Evolutionary conservation across 2,888 invertebrate species (phyloP).

Genomic region (Yponomeuta malinellus): DNA sequence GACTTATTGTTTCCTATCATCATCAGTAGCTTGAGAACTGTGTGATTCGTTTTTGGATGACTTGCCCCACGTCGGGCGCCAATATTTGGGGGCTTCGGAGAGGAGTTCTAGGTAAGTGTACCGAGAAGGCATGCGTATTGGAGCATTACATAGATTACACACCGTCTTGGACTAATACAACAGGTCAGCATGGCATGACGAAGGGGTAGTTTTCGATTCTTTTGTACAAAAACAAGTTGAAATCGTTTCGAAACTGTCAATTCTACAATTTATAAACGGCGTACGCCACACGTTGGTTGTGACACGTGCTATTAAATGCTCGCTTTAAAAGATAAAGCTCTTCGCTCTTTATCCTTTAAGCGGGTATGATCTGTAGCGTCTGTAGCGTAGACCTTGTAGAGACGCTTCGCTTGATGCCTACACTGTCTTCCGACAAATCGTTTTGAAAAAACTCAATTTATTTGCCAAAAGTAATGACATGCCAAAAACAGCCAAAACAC

Average conservation of each 20-base stretch:
- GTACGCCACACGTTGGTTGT: slow-evolving; percentile 71
- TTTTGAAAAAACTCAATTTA: slow-evolving; percentile 15
- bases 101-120: not conserved
- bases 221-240: slow-evolving; percentile 27
- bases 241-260: slow-evolving; percentile 46
- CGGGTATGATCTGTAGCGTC: slow-evolving; percentile 53
- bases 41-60: slow-evolving; percentile 16
- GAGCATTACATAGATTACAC: not conserved
- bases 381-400: slow-evolving; percentile 67
- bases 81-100: not conserved
- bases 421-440: slow-evolving; percentile 51
- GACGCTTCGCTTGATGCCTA: slow-evolving; percentile 67
- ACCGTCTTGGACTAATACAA: not conserved
- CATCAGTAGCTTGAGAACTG: slow-evolving; percentile 22
- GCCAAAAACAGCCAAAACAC: slow-evolving; percentile 11
- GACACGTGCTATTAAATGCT: slow-evolving; percentile 67
- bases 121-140: not conserved
- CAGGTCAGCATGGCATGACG: slow-evolving; percentile 18
- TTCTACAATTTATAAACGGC: slow-evolving; percentile 48
- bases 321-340: slow-evolving; percentile 33
- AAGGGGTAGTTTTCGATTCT: slow-evolving; percentile 49
- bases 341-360: slow-evolving; percentile 30
- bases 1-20: slow-evolving; percentile 21
- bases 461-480: slow-evolving; percentile 7
- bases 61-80: slow-evolving; percentile 15